Conservation (phyloP, 2,888 invertebrate genomes). For the Lepidocyrtoides sp. region DNA sequence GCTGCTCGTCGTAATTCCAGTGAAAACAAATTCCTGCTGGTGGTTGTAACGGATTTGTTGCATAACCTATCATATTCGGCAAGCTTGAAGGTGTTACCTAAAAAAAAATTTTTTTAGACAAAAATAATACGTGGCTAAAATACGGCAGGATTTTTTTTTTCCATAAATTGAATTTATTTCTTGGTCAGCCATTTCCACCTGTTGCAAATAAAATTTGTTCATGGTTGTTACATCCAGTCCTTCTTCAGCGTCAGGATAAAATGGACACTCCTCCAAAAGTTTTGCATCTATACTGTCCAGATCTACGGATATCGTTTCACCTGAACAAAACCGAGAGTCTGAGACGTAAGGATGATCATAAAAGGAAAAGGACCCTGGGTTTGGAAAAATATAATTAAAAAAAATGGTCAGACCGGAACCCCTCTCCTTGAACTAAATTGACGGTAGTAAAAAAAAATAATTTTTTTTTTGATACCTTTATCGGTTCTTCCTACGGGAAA, state of each 20-base stretch:
- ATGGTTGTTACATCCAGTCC: neutral
- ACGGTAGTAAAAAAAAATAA: neutral
- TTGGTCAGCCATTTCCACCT: neutral
- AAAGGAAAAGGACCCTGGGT: neutral
- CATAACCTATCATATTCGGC: neutral
- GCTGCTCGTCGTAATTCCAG: slow-evolving; percentile 30
- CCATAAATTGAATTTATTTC: neutral
- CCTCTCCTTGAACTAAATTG: too few species aligned
- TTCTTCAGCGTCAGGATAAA: neutral
- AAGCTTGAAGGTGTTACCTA: neutral
- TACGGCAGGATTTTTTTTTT: too few species aligned
- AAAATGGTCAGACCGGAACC: too few species aligned
- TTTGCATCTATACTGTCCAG: neutral
- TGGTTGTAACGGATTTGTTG: neutral
- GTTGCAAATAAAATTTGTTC: neutral
- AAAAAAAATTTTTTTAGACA: neutral
- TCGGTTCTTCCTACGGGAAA: slow-evolving; percentile 8
- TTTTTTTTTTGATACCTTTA: neutral
- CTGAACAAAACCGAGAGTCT: neutral
- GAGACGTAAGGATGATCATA: slow-evolving; percentile 25
- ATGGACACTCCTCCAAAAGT: neutral
- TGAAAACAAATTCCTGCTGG: slow-evolving; percentile 31
- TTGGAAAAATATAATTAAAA: neutral
- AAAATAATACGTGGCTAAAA: too few species aligned
- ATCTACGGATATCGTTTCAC: neutral